Evolutionary conservation across 2,113 vertebrate genomes (phyloP).

Genomic region (Telmatochromis sp.): DNA sequence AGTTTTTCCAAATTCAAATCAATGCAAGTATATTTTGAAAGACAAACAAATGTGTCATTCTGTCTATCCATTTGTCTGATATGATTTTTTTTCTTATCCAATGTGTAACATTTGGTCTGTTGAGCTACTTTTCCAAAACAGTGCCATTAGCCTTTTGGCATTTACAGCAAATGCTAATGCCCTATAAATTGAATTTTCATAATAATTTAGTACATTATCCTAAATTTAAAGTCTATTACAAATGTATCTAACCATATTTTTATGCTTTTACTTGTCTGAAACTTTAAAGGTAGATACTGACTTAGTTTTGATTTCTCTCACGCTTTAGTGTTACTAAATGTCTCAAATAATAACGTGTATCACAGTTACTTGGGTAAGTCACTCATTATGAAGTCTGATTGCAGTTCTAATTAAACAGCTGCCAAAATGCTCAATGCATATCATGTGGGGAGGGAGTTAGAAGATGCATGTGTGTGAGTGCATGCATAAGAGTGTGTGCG

Average conservation of each 20-base stretch:
- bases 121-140: not conserved
- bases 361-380: slow-evolving; percentile 1
- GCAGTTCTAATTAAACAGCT: slow-evolving; percentile 20
- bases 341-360: not conserved
- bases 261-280: not conserved
- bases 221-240: not conserved
- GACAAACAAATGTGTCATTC: not conserved
- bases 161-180: not conserved
- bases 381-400: slow-evolving; percentile 42
- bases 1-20: not conserved
- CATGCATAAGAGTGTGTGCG: not conserved
- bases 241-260: not conserved
- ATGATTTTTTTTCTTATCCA: not conserved
- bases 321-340: not conserved
- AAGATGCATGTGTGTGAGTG: not conserved
- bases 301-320: not conserved
- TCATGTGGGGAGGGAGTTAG: not conserved
- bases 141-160: not conserved
- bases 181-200: not conserved
- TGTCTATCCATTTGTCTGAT: not conserved
- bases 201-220: not conserved
- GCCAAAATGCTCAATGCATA: slow-evolving; percentile 25
- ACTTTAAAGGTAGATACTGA: not conserved
- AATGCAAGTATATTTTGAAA: not conserved
- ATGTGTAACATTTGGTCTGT: not conserved